Evolutionary conservation across 2,113 vertebrate genomes (phyloP), one percentile per base, ranked within the genome.

Genomic region (Plectropomus leopardus): DNA sequence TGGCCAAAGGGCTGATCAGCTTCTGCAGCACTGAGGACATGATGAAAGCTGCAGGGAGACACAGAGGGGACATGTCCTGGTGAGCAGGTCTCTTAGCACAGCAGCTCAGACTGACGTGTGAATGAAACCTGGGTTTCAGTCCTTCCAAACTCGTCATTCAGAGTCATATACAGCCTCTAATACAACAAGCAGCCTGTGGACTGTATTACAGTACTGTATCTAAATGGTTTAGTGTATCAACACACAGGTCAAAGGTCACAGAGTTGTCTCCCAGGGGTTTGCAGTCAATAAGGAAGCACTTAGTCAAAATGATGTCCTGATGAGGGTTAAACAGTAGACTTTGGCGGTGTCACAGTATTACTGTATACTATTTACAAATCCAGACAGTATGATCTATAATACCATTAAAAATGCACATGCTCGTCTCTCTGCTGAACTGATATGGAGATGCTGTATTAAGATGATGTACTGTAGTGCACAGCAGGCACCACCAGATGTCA

Each of bases 1-100:
- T 76, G 0, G 93, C 90, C 30, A 97, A 7, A 0, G 96, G 83
- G 9, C 93, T 95, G 48, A 99, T 96, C 75, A 99, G 95, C 80
- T 98, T 97, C 75, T 99, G 94, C 82, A 96, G 93, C 7, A 99
- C 93, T 3, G 96, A 96, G 2, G 98, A 96, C 98, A 99, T 99
- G 83, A 78, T 90, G 24, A 19, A 47, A 92, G 80, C 93, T 92
- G 85, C 5, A 78, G 59, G 54, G 48, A 65, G 24, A 80, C 40
- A 76, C 36, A 81, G 14, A 60, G 58, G 28, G 28, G 75, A 76
- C 53, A 65, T 3, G 26, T 80, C 28, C 15, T 5, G 14, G 26
- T 70, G 32, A 68, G 11, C 17, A 4, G 19, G 4, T 23, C 11
- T 32, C 45, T 61, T 9, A 15, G 44, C 50, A 70, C 32, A 50